phyloP scores from a whole-genome alignment of 2,113 vertebrate species.

The Tauraco erythrolophus region DNA sequence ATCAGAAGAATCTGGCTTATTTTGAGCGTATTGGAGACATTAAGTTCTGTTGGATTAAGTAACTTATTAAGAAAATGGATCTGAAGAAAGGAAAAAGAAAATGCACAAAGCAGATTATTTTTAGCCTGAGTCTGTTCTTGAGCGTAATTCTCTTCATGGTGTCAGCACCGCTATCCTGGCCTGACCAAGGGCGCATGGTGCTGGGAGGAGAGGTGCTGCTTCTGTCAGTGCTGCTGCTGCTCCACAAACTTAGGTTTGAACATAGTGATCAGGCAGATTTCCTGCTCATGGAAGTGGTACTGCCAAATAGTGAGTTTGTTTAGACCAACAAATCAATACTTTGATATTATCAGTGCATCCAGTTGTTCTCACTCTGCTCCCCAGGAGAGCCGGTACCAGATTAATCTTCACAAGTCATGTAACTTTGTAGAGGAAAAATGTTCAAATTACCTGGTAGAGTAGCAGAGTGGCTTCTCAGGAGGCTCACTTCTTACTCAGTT shows the following conservation, averaged over 20 bases:
- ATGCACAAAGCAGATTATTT: background rate
- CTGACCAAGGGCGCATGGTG: rapidly evolving
- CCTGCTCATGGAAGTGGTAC: background rate
- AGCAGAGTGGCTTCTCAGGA: background rate
- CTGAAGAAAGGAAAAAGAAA: background rate
- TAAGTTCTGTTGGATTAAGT: background rate
- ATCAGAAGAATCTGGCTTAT: background rate
- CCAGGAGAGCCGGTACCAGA: background rate
- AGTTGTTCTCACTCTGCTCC: background rate
- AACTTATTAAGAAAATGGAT: background rate
- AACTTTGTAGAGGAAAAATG: background rate
- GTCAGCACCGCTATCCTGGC: rapidly evolving
- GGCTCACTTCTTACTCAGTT: background rate
- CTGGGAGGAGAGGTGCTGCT: background rate
- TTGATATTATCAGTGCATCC: background rate
- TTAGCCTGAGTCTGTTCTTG: rapidly evolving
- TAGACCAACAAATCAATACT: background rate
- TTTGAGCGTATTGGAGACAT: rapidly evolving
- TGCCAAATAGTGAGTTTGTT: background rate
- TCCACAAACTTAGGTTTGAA: background rate
- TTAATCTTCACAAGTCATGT: background rate
- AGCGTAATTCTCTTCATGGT: background rate
- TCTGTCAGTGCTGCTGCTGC: background rate
- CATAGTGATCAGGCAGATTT: background rate
- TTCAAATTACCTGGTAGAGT: background rate